A percentile compares a stretch with the other conserved stretches of the same genome.
phyloP scores from a whole-genome alignment of 2,888 invertebrate species.

The Dorcus hopei region DNA sequence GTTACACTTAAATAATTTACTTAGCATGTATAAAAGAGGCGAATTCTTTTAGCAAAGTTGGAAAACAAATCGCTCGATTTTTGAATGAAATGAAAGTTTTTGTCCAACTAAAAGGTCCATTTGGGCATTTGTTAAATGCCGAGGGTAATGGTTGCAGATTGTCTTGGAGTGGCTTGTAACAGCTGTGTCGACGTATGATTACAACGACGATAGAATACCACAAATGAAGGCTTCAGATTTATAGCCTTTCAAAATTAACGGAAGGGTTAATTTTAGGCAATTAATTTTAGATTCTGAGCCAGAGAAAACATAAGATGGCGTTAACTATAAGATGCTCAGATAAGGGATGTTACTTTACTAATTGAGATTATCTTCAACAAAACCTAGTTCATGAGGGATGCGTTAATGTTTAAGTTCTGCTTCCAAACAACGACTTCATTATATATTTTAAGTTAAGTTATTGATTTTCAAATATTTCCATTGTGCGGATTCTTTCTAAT shows the following conservation, averaged over 20 bases:
- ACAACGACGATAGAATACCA: constrained; percentile 41
- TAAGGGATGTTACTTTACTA: too few species aligned
- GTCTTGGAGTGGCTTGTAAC: constrained; percentile 36
- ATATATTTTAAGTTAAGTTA: too few species aligned
- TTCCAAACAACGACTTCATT: too few species aligned
- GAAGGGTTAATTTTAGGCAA: constrained; percentile 49
- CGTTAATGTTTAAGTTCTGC: too few species aligned
- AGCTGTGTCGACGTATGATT: constrained; percentile 44
- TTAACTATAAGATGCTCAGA: constrained; percentile 9
- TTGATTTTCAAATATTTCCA: background rate
- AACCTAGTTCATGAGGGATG: too few species aligned
- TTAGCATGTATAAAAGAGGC: too few species aligned
- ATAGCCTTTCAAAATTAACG: constrained; percentile 48
- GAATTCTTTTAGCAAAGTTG: too few species aligned
- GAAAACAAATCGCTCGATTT: too few species aligned
- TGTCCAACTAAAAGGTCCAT: background rate
- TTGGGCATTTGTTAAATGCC: constrained; percentile 3
- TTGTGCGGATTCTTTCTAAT: background rate
- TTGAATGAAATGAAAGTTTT: background rate
- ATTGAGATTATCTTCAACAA: too few species aligned
- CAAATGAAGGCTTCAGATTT: constrained; percentile 50
- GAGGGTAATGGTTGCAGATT: constrained; percentile 21
- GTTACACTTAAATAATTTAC: too few species aligned
- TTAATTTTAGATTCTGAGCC: constrained; percentile 43
- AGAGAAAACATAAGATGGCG: constrained; percentile 14